A percentile compares a stretch with the other conserved stretches of the same genome.
phyloP scores from a whole-genome alignment of 1,140 invertebrate species.

The Eriosoma lanigerum region DNA sequence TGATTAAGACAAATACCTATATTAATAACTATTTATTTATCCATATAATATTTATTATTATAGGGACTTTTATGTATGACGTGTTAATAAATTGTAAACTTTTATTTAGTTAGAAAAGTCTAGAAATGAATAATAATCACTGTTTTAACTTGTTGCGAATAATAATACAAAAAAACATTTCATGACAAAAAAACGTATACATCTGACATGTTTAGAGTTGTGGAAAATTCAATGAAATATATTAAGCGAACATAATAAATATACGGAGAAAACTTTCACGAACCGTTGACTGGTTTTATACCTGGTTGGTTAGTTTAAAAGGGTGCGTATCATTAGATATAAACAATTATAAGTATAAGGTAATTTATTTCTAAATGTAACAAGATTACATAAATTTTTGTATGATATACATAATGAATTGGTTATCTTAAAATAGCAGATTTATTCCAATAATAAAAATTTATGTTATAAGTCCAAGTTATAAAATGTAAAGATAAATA shows the following conservation, averaged over 20 bases:
- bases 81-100: too few species aligned
- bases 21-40: too few species aligned
- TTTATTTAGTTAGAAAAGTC: too few species aligned
- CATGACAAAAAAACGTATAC: not conserved
- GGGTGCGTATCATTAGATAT: not conserved
- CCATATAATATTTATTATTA: too few species aligned
- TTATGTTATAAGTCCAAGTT: too few species aligned
- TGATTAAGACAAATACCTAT: too few species aligned
- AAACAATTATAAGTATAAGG: not conserved
- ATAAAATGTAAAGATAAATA: too few species aligned
- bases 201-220: not conserved
- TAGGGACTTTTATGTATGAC: too few species aligned
- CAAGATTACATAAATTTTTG: not conserved
- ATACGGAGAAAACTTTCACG: conserved; percentile 1
- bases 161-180: not conserved
- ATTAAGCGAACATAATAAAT: conserved; percentile 34
- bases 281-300: not conserved
- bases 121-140: too few species aligned
- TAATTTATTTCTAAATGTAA: not conserved
- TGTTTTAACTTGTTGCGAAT: not conserved
- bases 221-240: conserved; percentile 32
- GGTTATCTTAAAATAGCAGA: not conserved
- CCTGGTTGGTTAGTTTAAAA: not conserved
- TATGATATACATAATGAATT: not conserved
- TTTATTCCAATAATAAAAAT: too few species aligned